A percentile compares a stretch with the other conserved stretches of the same genome.
These are phyloP conservation scores for Portevinia maculata DNA, from an alignment of 2,888 invertebrate genomes.

Conservation along the genomic window DNA sequence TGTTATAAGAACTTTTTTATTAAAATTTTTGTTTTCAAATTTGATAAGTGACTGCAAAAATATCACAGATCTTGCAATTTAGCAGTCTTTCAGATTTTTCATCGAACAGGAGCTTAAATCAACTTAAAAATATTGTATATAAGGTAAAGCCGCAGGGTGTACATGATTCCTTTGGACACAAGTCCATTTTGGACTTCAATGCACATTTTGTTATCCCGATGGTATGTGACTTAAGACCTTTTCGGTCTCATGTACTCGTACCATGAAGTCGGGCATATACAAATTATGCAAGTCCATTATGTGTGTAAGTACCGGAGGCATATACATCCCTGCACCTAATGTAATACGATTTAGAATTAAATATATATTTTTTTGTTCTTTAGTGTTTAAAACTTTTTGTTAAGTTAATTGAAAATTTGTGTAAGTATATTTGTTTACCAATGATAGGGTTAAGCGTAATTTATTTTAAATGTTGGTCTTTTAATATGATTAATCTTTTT, in stretches of 20 bases:
- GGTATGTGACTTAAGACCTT: too few relatives aligned
- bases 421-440: constrained; percentile 26
- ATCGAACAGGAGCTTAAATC: constrained; percentile 24
- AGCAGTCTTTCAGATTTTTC: constrained; percentile 75
- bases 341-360: neutral
- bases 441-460: constrained; percentile 48
- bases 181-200: too few relatives aligned
- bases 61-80: constrained; percentile 76
- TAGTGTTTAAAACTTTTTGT: neutral
- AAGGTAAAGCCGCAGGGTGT: too few relatives aligned
- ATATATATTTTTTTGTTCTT: neutral
- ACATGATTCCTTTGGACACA: too few relatives aligned
- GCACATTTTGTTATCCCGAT: too few relatives aligned
- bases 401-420: constrained; percentile 45
- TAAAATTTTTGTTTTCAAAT: constrained; percentile 38
- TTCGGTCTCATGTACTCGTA: too few relatives aligned
- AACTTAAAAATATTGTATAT: constrained; percentile 3
- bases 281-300: too few relatives aligned
- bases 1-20: constrained; percentile 29
- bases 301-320: too few relatives aligned
- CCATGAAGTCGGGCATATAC: too few relatives aligned
- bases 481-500: constrained; percentile 36
- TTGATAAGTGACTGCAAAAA: constrained; percentile 76
- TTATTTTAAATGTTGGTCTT: constrained; percentile 43
- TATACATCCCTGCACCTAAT: too few relatives aligned